Conservation (phyloP, 2,888 invertebrate genomes). For the Bombylius major region DNA sequence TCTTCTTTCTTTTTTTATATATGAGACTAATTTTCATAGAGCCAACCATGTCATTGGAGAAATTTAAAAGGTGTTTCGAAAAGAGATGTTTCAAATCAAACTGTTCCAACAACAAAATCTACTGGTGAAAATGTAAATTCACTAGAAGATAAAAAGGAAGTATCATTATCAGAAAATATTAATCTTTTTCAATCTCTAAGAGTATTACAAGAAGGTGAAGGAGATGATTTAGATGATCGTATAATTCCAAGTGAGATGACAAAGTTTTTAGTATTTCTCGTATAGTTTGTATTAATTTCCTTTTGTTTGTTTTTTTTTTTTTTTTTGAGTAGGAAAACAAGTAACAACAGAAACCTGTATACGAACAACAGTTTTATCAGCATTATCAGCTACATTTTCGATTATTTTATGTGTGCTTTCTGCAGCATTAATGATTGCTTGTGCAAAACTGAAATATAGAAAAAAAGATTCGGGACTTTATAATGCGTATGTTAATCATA, state of each 20-base stretch:
- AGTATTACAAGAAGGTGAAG: conserved; percentile 76
- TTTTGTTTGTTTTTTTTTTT: not conserved
- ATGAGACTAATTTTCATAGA: conserved; percentile 41
- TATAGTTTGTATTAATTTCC: not conserved
- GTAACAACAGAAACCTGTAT: conserved; percentile 50
- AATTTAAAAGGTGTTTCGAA: conserved; percentile 71
- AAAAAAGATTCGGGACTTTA: conserved; percentile 38
- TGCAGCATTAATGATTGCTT: conserved; percentile 61
- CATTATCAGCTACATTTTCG: conserved; percentile 53
- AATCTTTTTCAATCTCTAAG: conserved; percentile 80
- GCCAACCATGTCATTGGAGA: conserved; percentile 87
- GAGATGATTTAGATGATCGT: conserved; percentile 42
- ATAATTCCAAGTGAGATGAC: not conserved
- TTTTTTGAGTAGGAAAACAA: conserved; percentile 4
- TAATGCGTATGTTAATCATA: conserved; percentile 48
- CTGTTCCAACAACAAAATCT: conserved; percentile 29
- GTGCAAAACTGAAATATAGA: conserved; percentile 56
- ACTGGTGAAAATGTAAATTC: conserved; percentile 21
- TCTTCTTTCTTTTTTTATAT: not conserved
- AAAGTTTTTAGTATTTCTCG: not conserved
- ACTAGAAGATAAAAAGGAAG: conserved; percentile 45
- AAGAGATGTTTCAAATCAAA: conserved; percentile 47
- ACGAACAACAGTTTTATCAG: conserved; percentile 50
- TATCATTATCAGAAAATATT: conserved; percentile 67
- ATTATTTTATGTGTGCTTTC: conserved; percentile 58